phyloP scores from a whole-genome alignment of 1,140 invertebrate genomes.

The Tetramorium simillimum region DNA sequence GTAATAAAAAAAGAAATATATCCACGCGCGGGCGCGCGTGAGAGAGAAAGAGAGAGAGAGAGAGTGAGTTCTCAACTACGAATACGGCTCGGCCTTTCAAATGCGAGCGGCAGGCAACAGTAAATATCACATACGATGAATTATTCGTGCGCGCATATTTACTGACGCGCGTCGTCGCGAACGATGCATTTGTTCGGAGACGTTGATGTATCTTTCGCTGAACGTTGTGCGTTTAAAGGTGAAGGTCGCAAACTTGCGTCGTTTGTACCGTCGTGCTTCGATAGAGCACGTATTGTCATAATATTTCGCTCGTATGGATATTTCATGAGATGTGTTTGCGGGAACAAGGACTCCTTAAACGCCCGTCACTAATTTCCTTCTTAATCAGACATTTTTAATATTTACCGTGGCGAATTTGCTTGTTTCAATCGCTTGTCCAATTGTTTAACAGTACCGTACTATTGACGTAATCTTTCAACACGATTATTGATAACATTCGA shows the following conservation, averaged over 20 bases:
- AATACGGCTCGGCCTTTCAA: conserved; percentile 1
- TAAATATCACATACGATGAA: conserved; percentile 48
- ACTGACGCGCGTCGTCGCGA: background rate
- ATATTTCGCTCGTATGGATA: background rate
- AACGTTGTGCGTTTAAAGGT: conserved; percentile 12
- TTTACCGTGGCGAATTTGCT: background rate
- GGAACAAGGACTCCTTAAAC: background rate
- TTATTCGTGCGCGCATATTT: conserved; percentile 33
- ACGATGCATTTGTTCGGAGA: conserved; percentile 34
- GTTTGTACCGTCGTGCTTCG: background rate
- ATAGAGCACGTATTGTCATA: background rate
- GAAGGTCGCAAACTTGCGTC: conserved; percentile 41
- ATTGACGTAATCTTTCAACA: too few relatives aligned
- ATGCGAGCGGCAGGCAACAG: background rate
- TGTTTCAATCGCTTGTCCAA: too few relatives aligned
- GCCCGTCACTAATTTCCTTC: background rate
- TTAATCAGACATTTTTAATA: background rate
- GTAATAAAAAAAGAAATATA: conserved; percentile 30
- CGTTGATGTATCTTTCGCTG: conserved; percentile 23
- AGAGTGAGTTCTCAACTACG: background rate
- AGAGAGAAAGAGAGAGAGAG: too few relatives aligned
- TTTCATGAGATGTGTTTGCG: background rate
- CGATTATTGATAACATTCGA: too few relatives aligned
- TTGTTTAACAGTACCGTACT: too few relatives aligned
- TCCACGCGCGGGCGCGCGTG: background rate